phyloP scores from a whole-genome alignment of 2,113 vertebrate genomes.

The Ceratotherium simum region DNA sequence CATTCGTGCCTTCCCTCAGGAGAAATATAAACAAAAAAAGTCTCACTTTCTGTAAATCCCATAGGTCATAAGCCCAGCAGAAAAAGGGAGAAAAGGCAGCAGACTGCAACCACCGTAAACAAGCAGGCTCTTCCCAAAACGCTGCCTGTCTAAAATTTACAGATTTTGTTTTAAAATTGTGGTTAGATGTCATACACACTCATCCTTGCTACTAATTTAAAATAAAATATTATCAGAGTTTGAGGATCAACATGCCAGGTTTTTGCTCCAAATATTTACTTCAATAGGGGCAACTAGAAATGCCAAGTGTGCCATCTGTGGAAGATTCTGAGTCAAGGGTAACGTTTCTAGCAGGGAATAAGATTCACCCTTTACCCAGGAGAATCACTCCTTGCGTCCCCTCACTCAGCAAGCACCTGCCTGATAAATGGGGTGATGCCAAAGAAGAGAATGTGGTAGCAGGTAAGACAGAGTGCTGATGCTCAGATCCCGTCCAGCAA shows the following conservation, averaged over 20 bases:
- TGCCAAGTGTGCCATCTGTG: not conserved
- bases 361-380: not conserved
- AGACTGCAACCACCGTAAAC: not conserved
- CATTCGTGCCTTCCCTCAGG: not conserved
- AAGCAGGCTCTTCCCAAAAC: not conserved
- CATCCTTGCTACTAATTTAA: not conserved
- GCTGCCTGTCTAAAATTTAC: not conserved
- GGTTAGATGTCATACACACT: not conserved
- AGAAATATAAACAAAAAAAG: not conserved
- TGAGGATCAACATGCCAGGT: not conserved
- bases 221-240: conserved; percentile 43
- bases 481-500: no score
- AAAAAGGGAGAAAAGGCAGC: not conserved
- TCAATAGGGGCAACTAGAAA: not conserved
- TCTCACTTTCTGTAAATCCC: not conserved
- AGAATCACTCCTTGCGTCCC: no score
- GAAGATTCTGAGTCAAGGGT: not conserved
- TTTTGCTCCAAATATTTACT: conserved; percentile 58
- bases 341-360: not conserved
- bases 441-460: not conserved
- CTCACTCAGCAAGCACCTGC: fast-evolving
- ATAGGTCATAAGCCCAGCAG: not conserved
- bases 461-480: not conserved
- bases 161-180: conserved; percentile 9
- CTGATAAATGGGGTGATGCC: not conserved